Conservation (phyloP, 2,113 vertebrate genomes). For the Amphiprion ocellaris region DNA sequence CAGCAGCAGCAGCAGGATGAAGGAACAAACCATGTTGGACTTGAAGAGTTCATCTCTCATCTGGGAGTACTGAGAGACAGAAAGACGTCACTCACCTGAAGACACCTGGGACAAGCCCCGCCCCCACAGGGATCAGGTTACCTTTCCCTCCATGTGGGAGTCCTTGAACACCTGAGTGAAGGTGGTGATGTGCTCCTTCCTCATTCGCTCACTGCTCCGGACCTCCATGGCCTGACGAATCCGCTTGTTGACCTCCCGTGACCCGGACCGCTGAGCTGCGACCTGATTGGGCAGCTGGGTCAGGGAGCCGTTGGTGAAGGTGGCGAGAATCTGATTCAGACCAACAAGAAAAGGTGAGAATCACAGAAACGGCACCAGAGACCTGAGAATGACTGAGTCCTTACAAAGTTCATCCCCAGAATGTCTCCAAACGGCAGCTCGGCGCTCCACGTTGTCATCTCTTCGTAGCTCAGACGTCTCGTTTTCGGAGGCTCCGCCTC, state of each 20-base stretch:
- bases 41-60: constrained; percentile 97
- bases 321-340: constrained; percentile 73
- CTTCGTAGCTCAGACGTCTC: constrained; percentile 50
- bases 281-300: constrained; percentile 70
- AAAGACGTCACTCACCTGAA: not conserved
- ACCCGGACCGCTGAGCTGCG: constrained; percentile 43
- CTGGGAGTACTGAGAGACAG: constrained; percentile 89
- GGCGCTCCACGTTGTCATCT: constrained; percentile 68
- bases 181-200: constrained; percentile 76
- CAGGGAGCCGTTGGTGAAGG: constrained; percentile 72
- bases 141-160: constrained; percentile 78
- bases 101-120: not conserved
- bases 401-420: constrained; percentile 76
- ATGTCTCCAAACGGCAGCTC: constrained; percentile 75
- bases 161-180: constrained; percentile 81
- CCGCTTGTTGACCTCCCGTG: constrained; percentile 75
- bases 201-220: constrained; percentile 80
- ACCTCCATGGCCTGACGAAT: constrained; percentile 76
- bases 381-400: not conserved
- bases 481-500: constrained; percentile 32
- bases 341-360: too few species aligned
- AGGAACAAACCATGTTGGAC: constrained; percentile 94
- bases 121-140: constrained; percentile 19
- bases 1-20: constrained; percentile 92
- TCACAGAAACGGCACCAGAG: not conserved